Evolutionary conservation across 2,888 invertebrate species (phyloP).

Genomic region (Zygaena filipendulae): DNA sequence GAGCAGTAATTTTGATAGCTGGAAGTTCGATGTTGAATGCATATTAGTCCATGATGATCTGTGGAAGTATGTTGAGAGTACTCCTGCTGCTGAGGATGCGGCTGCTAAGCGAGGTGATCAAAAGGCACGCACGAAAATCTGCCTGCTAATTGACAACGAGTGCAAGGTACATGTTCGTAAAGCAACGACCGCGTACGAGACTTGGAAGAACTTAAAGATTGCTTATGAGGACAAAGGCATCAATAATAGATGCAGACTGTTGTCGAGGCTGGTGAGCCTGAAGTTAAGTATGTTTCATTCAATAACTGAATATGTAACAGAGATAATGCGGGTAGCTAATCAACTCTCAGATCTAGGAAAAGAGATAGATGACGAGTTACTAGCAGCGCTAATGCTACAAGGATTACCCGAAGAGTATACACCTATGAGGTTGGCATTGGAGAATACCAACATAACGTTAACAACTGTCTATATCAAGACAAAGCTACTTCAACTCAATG

Average conservation of each 20-base stretch:
- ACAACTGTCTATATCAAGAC: not conserved
- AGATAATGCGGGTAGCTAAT: not conserved
- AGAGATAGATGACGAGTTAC: not conserved
- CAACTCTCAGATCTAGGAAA: not conserved
- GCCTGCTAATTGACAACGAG: not conserved
- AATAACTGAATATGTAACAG: not conserved
- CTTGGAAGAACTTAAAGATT: not conserved
- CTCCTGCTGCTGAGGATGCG: no score
- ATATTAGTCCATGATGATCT: no score
- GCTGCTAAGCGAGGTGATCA: no score
- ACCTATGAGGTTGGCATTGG: not conserved
- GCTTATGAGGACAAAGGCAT: not conserved
- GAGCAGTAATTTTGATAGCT: no score
- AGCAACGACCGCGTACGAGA: not conserved
- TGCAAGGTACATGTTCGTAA: not conserved
- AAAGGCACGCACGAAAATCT: not conserved
- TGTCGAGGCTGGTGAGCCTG: not conserved
- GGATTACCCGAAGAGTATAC: not conserved
- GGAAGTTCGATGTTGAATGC: no score
- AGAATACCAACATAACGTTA: not conserved
- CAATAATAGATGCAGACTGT: not conserved
- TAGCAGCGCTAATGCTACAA: not conserved
- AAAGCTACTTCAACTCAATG: not conserved
- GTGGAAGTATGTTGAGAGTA: no score
- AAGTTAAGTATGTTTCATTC: not conserved